Evolutionary conservation across 2,113 vertebrate species (phyloP).

Genomic region (Vanacampus margaritifer): DNA sequence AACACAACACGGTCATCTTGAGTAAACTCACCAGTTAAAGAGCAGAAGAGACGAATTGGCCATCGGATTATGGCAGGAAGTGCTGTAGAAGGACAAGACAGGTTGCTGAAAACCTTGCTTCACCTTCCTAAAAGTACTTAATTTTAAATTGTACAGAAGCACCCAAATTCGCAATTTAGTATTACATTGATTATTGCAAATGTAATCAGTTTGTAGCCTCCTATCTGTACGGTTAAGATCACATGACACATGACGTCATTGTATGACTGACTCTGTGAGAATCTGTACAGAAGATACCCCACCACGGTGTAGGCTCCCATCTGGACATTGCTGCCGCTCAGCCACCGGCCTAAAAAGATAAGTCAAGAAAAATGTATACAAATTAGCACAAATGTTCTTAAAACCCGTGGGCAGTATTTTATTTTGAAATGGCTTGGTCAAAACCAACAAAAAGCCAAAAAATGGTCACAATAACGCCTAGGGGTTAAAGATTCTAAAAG

Average conservation of each 20-base stretch:
- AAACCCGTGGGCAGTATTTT: too few relatives aligned
- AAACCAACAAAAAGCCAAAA: too few relatives aligned
- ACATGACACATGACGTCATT: not conserved
- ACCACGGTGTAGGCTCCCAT: conserved; percentile 59
- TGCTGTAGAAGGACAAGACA: conserved; percentile 35
- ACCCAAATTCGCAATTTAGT: too few relatives aligned
- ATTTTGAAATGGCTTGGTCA: too few relatives aligned
- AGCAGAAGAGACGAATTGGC: conserved; percentile 63
- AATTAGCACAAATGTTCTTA: too few relatives aligned
- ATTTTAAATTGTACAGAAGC: too few relatives aligned
- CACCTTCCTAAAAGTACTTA: not conserved
- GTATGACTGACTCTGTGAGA: conserved; percentile 65
- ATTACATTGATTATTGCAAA: not conserved
- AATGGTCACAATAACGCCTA: too few relatives aligned
- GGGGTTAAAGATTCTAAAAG: too few relatives aligned
- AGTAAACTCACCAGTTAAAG: conserved; percentile 59
- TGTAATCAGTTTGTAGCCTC: not conserved
- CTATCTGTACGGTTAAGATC: not conserved
- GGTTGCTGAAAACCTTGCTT: not conserved
- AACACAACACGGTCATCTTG: not conserved
- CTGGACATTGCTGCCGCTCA: conserved; percentile 42
- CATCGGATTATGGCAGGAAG: conserved; percentile 64
- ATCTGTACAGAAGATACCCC: conserved; percentile 67
- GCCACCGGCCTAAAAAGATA: conserved; percentile 50
- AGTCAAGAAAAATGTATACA: not conserved